Conservation (phyloP, 1,140 invertebrate genomes). For the Sarcophaga peregrina region DNA sequence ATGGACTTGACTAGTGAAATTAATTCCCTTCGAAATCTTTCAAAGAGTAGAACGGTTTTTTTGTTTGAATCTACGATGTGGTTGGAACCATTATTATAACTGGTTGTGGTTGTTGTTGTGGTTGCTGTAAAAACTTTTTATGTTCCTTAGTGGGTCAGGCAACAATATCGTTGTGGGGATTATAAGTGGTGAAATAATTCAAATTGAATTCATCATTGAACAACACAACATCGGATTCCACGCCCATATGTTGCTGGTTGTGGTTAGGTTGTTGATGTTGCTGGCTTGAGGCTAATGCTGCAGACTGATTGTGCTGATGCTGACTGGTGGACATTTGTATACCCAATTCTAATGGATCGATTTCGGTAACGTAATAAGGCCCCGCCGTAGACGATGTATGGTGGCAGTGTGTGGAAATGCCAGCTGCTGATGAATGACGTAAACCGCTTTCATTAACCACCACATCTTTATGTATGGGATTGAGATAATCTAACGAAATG, state of each 20-base stretch:
- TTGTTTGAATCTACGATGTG: not conserved
- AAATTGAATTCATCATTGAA: constrained; percentile 66
- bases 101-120: constrained; percentile 40
- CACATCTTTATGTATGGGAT: constrained; percentile 68
- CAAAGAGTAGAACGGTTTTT: not conserved
- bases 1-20: not conserved
- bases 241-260: constrained; percentile 3
- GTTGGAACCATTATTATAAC: constrained; percentile 22
- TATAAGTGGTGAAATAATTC: constrained; percentile 64
- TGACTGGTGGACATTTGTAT: constrained; percentile 61
- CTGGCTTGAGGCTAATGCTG: not conserved
- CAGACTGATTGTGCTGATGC: not conserved
- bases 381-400: constrained; percentile 36
- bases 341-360: constrained; percentile 66
- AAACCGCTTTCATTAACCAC: constrained; percentile 66
- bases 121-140: not conserved
- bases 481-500: constrained; percentile 64
- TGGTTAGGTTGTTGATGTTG: not conserved
- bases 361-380: constrained; percentile 65
- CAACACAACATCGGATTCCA: constrained; percentile 60
- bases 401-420: not conserved
- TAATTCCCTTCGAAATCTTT: not conserved
- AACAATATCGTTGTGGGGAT: constrained; percentile 63
- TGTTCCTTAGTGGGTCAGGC: constrained; percentile 58
- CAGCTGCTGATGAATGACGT: constrained; percentile 37